Evolutionary conservation across 1,140 invertebrate species (phyloP), one percentile per base, ranked within the genome.

Genomic region (Drosophila orena): DNA sequence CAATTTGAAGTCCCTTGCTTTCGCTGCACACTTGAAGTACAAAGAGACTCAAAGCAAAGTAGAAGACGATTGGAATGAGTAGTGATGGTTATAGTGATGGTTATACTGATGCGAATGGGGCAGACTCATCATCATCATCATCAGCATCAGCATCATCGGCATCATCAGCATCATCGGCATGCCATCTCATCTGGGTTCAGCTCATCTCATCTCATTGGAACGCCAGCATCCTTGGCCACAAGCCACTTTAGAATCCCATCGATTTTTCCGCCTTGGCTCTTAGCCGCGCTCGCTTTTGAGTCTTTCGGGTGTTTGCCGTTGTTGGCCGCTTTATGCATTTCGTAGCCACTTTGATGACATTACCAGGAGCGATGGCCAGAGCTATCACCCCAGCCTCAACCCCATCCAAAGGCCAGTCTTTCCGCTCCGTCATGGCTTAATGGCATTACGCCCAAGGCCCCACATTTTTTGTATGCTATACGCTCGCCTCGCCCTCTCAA

Each of bases 291-390:
- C 68, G 56, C 68, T 66, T 81, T 81, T 81, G 79, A 70, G 68
- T 54, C 73, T 73, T 79, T 77, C 27, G 65, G 64, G 24, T 70
- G 74, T 60, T 77, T 70, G 65, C 38, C 72, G 42, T 58, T 68
- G 55, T 76, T 70, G 69, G 75, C 55, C 76, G 77, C 79, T 88
- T 86, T 86, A 88, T 86, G 81, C 81, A 86, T 88, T 88, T 89
- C 73, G 72, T 49, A 81, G 83, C 84, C 84, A 89, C 83, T 88
- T 88, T 88, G 84, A 88, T 88, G 83, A 88, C 83, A 88, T 83
- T 86, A 88, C 77, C 61, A 75, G 80, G 75, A 57, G 66, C 56
- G 43, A 47, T 34, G 42, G 34, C 43, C 56, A 30, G 14, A 46
- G 24, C 15, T 12, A 14, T 30, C 44, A 7, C 55, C 49, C 20